Conservation (phyloP, 1,140 invertebrate species). For the Manduca sexta region DNA sequence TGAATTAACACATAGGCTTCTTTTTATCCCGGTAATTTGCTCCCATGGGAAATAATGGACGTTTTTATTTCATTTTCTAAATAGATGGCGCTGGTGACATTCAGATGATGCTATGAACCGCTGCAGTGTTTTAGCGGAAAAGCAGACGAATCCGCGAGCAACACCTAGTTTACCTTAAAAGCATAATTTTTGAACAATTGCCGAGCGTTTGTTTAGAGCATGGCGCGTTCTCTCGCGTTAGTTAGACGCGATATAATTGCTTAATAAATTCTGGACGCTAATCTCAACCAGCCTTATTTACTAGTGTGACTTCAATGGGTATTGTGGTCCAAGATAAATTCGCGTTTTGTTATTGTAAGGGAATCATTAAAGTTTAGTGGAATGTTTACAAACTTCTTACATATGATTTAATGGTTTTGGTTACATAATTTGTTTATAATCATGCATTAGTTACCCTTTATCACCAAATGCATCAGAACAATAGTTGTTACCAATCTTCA, state of each 20-base stretch:
- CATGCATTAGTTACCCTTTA: too few relatives aligned
- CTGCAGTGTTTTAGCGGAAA: too few relatives aligned
- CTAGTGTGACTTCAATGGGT: slow-evolving; percentile 7
- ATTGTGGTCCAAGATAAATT: neutral
- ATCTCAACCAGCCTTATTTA: slow-evolving; percentile 9
- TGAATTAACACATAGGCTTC: too few relatives aligned
- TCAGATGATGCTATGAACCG: too few relatives aligned
- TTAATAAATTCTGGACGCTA: slow-evolving; percentile 12
- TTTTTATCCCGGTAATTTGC: too few relatives aligned
- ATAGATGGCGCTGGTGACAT: too few relatives aligned
- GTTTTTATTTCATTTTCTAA: too few relatives aligned
- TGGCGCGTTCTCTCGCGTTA: neutral
- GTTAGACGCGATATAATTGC: slow-evolving; percentile 9
- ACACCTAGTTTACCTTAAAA: neutral
- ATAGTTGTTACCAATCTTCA: too few relatives aligned
- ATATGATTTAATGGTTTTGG: neutral
- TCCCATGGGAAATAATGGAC: too few relatives aligned
- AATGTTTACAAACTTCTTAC: neutral
- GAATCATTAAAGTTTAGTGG: neutral
- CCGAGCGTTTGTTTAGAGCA: slow-evolving; percentile 1
- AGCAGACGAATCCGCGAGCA: too few relatives aligned
- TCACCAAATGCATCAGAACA: too few relatives aligned
- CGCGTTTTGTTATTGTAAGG: neutral
- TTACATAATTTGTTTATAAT: neutral
- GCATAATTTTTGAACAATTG: neutral